phyloP scores from a whole-genome alignment of 2,113 vertebrate species.

The Saccopteryx leptura region DNA sequence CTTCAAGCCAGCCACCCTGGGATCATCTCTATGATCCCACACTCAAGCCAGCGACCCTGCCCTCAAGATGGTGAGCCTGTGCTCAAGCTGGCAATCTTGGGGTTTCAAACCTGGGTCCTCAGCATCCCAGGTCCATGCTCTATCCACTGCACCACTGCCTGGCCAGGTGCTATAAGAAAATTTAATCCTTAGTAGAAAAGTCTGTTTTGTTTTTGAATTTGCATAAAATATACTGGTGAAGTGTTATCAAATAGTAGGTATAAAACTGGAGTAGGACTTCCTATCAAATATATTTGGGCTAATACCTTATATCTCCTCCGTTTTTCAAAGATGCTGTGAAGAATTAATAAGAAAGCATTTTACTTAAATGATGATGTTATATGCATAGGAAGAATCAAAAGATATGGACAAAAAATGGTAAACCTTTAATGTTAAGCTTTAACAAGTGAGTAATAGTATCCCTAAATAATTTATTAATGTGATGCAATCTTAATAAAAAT shows the following conservation, averaged over 20 bases:
- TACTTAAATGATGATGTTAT: background rate
- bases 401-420: conserved; percentile 6
- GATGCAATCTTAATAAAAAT: conserved; percentile 1
- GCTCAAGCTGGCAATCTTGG: too few relatives aligned
- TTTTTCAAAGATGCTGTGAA: conserved; percentile 45
- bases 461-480: conserved; percentile 16
- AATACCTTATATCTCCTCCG: background rate
- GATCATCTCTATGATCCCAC: too few relatives aligned
- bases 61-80: too few relatives aligned
- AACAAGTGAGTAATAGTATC: background rate
- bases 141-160: too few relatives aligned
- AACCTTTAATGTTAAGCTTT: background rate
- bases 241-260: background rate
- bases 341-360: conserved; percentile 59
- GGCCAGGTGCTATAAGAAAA: background rate
- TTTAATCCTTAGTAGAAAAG: conserved; percentile 18
- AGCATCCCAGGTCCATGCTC: too few relatives aligned
- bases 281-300: background rate
- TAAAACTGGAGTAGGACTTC: background rate
- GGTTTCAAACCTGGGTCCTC: too few relatives aligned
- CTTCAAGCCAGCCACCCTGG: too few relatives aligned
- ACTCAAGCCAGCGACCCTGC: too few relatives aligned
- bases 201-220: conserved; percentile 40
- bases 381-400: conserved; percentile 50
- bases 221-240: background rate